Base-by-base conservation (phyloP, 2,797 vertebrate genomes). In the Linurgus olivaceus region DNA sequence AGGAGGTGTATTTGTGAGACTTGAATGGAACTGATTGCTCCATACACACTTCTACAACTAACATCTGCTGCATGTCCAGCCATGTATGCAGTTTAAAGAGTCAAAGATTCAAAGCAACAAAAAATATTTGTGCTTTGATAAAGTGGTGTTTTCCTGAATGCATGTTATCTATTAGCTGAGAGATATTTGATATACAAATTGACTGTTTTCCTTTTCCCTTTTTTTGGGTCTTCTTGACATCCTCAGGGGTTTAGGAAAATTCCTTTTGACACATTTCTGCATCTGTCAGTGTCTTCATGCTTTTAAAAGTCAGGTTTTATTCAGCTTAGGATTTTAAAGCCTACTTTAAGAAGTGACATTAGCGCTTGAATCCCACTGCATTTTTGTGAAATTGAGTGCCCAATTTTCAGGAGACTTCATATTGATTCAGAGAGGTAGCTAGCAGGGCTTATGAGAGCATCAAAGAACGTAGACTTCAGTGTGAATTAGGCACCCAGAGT, bases 401-500 rank as follows among this genome's bases (percentile, higher is more conserved):
- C 85, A 83, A 65, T 95, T 96, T 96, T 71, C 78, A 88, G 50
- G 50, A 92, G 45, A 52, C 13, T 91, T 91, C 6, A 0, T 79
- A 85, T 68, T 86, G 89, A 86, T 89, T 86, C 68, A 61, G 42
- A 84, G 47, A 87, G 61, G 63, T 52, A 83, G 16, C 68, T 72
- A 77, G 45, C 65, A 88, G 61, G 45, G 52, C 51, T 90, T 86
- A 35, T 57, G 23, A 91, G 57, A 94, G 65, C 72, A 71, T 74
- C 72, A 94, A 52, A 94, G 87, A 84, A 73, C 42, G 65, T 83
- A 65, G 87, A 57, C 45, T 82, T 82, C 33, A 24, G 75, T 63
- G 78, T 77, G 89, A 95, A 91, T 94, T 79, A 80, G 93, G 65
- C 50, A 91, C 61, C 61, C 67, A 37, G 45, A 80, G 61, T 61